Evolutionary conservation across 2,113 vertebrate species (phyloP), one percentile per base, ranked within the genome.

Genomic region (Falcunculus frontatus): DNA sequence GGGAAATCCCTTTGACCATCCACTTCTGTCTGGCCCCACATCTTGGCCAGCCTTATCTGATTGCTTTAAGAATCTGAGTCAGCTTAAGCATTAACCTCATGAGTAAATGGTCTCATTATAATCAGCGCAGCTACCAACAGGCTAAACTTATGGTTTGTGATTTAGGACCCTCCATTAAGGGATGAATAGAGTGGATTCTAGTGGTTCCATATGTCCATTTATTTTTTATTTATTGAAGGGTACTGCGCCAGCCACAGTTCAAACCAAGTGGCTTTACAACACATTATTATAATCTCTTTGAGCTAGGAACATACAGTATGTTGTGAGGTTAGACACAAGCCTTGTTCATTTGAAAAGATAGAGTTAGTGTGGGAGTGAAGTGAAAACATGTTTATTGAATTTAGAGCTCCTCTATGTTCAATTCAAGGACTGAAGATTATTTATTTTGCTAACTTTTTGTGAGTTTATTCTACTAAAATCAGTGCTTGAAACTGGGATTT

Each of bases 91-190:
- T 96, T 93, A 97, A 90, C 85, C 79, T 92, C 74, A 64, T 75
- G 90, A 94, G 87, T 96, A 95, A 96, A 96, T 76, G 73, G 46
- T 84, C 81, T 89, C 93, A 90, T 91, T 96, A 91, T 76, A 93
- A 87, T 91, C 93, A 93, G 67, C 26, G 63, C 84, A 76, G 87
- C 89, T 95, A 95, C 93, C 93, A 89, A 50, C n/a, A 73, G 76
- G 74, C 72, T 90, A 72, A 89, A 79, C 37, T 72, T 87, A 53
- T 2, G 35, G 41, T 62, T 91, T 20, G 12, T 94, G 75, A 89
- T 96, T 96, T 96, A 85, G 91, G 75, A 77, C 50, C 39, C 55
- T 83, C 70, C 55, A 73, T 77, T 95, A 90, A 76, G 30, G 80
- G 87, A 83, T 83, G n/a, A 93, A 91, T 57, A 74, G 84, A 73